Percentiles rank a stretch among this genome's conserved stretches.
These are phyloP conservation scores for Latrodectus geometricus DNA, from an alignment of 1,140 invertebrate species.

Conservation along the genomic window DNA sequence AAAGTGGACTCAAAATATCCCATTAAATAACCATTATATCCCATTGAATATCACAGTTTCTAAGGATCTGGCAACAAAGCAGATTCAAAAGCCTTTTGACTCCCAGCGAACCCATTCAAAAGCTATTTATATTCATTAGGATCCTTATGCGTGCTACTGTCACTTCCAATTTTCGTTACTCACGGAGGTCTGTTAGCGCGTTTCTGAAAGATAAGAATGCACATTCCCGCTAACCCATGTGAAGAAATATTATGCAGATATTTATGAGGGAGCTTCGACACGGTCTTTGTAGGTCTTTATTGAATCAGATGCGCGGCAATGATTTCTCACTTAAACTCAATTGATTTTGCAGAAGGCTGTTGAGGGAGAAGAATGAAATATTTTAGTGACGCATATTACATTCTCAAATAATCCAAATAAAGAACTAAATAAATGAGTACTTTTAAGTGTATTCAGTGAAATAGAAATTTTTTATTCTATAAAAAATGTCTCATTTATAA, in stretches of 20 bases:
- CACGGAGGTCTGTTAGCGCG: background rate
- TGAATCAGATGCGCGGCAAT: background rate
- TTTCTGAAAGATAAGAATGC: background rate
- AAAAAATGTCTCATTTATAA: too few relatives aligned
- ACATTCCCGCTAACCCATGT: background rate
- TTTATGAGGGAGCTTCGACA: background rate
- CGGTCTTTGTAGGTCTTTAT: background rate
- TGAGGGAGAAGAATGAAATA: too few relatives aligned
- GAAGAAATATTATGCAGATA: slow-evolving; percentile 1
- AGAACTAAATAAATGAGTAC: too few relatives aligned
- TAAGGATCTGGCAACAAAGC: slow-evolving; percentile 32
- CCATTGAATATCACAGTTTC: slow-evolving; percentile 28
- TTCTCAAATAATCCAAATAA: too few relatives aligned
- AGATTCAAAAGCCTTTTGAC: slow-evolving; percentile 35
- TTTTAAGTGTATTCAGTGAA: too few relatives aligned
- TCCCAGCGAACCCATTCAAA: slow-evolving; percentile 39
- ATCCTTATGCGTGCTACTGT: slow-evolving; percentile 24
- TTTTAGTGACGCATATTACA: too few relatives aligned
- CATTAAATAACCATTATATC: slow-evolving; percentile 55
- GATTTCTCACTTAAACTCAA: background rate
- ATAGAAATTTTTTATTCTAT: too few relatives aligned
- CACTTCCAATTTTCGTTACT: slow-evolving; percentile 41
- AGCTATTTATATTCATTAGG: slow-evolving; percentile 58
- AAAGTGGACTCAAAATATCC: slow-evolving; percentile 46
- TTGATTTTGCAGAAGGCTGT: background rate